Evolutionary conservation across 2,888 invertebrate genomes (phyloP), one percentile per base, ranked within the genome.

Genomic region (Sarcophaga caerulescens): DNA sequence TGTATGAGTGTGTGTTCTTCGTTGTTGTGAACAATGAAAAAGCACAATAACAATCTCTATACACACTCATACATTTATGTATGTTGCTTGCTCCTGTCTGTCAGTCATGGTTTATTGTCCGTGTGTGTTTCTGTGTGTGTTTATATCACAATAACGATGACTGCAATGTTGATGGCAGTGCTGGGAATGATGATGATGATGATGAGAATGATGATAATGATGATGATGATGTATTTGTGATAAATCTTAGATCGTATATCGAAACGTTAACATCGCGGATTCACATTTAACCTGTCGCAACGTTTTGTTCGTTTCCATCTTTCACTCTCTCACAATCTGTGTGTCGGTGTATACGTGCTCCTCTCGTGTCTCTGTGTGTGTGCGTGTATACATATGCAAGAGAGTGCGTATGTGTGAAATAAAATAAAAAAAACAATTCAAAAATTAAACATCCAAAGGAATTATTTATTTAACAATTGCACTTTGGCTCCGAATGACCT

Each of bases 171-270:
- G 52, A 14, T 17, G 52, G 17, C 52, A 17, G 17, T 52, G 17
- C 12, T 17, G 12, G 52, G 14, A 52, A 52, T 52, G 52, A 52
- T 52, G 12, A 17, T 17, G 17, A 47, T 47, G 12, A 14, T 47
- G 66, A 45, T 63, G 17, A 59, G 19, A n/a, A 45, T 35, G 74
- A 63, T 63, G 63, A 65, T 47, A 25, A 47, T 47, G 3, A 14
- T 47, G 14, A 47, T 47, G 47, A 71, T 86, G 86, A 86, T 86
- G 86, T 81, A 81, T 91, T 91, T 92, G 91, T 92, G 91, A 92
- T 91, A 92, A 92, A 92, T 92, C 91, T 91, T 89, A 90, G 91
- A 91, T 90, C 89, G 91, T 90, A 91, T 89, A 91, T 92, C 92
- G 91, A 90, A 90, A 90, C 90, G 91, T 89, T 90, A 91, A 91